phyloP scores from a whole-genome alignment of 2,113 vertebrate genomes.

The Leptobrachium leishanense region DNA sequence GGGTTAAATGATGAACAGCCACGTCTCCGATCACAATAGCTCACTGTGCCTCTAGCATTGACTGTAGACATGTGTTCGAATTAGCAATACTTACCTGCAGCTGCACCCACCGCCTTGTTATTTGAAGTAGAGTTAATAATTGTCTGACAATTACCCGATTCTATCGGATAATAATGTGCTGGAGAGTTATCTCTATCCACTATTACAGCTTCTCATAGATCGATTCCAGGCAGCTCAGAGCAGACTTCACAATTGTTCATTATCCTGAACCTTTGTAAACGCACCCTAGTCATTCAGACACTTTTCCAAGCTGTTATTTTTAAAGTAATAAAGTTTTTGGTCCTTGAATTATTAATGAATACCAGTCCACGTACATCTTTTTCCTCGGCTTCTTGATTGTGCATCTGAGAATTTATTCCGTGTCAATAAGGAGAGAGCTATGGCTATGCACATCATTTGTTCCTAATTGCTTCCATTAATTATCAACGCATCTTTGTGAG shows the following conservation, averaged over 20 bases:
- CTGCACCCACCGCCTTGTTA: too few relatives aligned
- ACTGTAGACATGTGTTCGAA: too few relatives aligned
- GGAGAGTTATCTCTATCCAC: too few relatives aligned
- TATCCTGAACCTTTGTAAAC: not conserved
- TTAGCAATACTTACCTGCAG: too few relatives aligned
- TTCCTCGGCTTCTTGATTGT: slow-evolving; percentile 19
- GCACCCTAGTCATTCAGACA: not conserved
- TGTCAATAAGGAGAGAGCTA: slow-evolving; percentile 11
- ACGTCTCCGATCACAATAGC: too few relatives aligned
- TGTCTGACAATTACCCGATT: too few relatives aligned
- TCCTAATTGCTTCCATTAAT: slow-evolving; percentile 46
- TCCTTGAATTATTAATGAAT: slow-evolving; percentile 23
- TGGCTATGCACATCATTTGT: slow-evolving; percentile 38
- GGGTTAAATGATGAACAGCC: too few relatives aligned
- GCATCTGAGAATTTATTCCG: slow-evolving; percentile 13
- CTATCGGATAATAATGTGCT: too few relatives aligned
- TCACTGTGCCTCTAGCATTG: too few relatives aligned
- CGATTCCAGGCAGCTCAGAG: too few relatives aligned
- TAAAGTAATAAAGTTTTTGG: not conserved
- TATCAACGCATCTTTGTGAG: slow-evolving; percentile 28
- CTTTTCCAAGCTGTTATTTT: not conserved
- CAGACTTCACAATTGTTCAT: not conserved
- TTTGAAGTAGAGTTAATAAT: too few relatives aligned
- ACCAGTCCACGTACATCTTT: not conserved
- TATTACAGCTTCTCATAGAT: too few relatives aligned